Evolutionary conservation across 1,140 invertebrate genomes (phyloP), one percentile per base, ranked within the genome.

Genomic region (Luehdorfia chinensis): DNA sequence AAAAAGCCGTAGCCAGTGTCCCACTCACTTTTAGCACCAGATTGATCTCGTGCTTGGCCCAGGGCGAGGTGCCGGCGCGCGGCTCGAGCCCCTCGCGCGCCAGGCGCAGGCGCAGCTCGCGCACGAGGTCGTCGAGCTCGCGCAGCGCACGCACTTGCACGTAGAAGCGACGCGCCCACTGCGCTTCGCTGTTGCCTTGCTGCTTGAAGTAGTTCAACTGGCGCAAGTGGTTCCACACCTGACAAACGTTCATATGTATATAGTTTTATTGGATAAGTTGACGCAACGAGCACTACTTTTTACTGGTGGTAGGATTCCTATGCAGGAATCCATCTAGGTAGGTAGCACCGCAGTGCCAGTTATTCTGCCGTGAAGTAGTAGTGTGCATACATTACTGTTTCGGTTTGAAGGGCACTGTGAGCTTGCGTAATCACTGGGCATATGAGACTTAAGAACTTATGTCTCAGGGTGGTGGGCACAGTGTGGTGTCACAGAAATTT

Each of bases 141-240:
- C 88, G 89, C 1, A 97, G 72, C 0, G 92, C 89, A 7, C 90
- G 90, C 8, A 93, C 69, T 62, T 96, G 94, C 16, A 98, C 87
- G 73, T 91, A 94, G 71, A 93, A 91, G 1, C 89, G 81, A 1
- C 85, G 81, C 2, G 93, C 92, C 96, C 96, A 98, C 2, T 86
- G 60, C 19, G 66, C 73, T 71, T 95, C 94, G 2, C 56, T 61
- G n/a, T n/a, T n/a, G 45, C 58, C 57, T 14, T 54, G 49, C 28
- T 73, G 64, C 28, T 60, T 74, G 62, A 83, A 83, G 55, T 69
- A 60, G 21, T 75, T 64, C 43, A 77, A 63, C 23, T 66, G 60
- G 0, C 75, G 66, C 1, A 79, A 49, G 31, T 76, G 72, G 28
- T 55, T 66, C 81, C 79, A 85, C 7, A 84, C 79, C 81, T 85